These are phyloP conservation scores for Melolontha melolontha DNA, from an alignment of 2,888 invertebrate genomes.

Conservation along the genomic window DNA sequence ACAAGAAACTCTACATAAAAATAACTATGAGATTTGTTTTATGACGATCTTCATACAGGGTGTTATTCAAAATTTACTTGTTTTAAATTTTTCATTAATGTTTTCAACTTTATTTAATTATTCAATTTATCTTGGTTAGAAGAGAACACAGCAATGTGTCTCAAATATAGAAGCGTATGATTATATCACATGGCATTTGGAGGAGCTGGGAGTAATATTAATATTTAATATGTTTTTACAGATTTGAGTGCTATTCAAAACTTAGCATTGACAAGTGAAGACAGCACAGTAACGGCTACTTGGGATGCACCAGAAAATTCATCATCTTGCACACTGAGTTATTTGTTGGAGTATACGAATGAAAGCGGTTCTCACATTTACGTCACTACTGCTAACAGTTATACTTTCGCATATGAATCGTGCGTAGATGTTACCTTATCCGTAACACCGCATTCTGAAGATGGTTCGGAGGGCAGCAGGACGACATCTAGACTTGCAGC, in stretches of 20 bases:
- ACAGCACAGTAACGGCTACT: not conserved
- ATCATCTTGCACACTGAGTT: slow-evolving; percentile 14
- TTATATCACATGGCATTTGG: no score
- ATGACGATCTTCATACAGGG: no score
- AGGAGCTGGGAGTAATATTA: no score
- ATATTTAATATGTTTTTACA: no score
- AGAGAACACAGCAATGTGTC: no score
- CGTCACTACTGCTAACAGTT: slow-evolving; percentile 6
- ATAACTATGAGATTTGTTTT: no score
- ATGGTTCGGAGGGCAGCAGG: slow-evolving; percentile 1
- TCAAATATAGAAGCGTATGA: no score
- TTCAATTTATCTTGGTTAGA: no score
- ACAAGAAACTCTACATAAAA: no score
- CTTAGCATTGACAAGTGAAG: not conserved
- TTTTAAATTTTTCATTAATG: no score
- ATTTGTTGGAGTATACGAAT: slow-evolving; percentile 4
- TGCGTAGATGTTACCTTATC: slow-evolving; percentile 11
- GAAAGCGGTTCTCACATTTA: slow-evolving; percentile 2
- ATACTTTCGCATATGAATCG: slow-evolving; percentile 9
- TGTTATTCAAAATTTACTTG: no score
- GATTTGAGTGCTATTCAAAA: slow-evolving; percentile 11
- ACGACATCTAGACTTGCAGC: not conserved
- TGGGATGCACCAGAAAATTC: slow-evolving; percentile 17
- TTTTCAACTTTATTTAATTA: no score
- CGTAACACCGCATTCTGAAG: slow-evolving; percentile 7